These are phyloP conservation scores for Lerista edwardsae DNA, from an alignment of 2,797 vertebrate genomes.

Conservation along the genomic window DNA sequence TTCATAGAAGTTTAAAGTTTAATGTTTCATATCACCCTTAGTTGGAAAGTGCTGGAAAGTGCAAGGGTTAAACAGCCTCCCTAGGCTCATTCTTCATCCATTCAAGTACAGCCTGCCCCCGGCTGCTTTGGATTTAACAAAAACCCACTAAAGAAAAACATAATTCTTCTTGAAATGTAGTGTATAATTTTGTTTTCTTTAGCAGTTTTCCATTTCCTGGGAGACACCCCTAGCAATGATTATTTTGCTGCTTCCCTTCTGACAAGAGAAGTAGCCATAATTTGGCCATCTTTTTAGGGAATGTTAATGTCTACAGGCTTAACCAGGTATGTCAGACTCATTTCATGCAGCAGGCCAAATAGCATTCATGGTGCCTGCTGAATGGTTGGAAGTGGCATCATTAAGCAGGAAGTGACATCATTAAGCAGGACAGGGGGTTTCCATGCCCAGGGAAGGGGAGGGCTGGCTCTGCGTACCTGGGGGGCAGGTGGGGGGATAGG, in stretches of 20 bases:
- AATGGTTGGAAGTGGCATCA: too few species aligned
- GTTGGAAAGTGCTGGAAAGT: too few species aligned
- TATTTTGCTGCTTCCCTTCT: constrained; percentile 16
- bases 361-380: too few species aligned
- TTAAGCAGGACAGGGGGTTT: too few species aligned
- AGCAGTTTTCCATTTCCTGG: background rate
- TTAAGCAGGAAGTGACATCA: too few species aligned
- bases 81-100: background rate
- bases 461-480: too few species aligned
- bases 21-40: too few species aligned
- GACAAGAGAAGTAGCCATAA: background rate
- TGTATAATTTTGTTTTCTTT: constrained; percentile 7
- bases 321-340: too few species aligned
- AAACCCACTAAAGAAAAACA: background rate
- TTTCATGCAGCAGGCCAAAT: too few species aligned
- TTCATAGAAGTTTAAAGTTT: background rate
- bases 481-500: too few species aligned
- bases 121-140: background rate
- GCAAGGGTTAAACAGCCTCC: background rate
- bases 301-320: background rate
- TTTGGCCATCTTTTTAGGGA: background rate
- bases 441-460: too few species aligned
- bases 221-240: background rate
- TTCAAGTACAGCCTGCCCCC: background rate
- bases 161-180: background rate